phyloP scores from a whole-genome alignment of 2,113 vertebrate genomes.

The Odocoileus virginianus region DNA sequence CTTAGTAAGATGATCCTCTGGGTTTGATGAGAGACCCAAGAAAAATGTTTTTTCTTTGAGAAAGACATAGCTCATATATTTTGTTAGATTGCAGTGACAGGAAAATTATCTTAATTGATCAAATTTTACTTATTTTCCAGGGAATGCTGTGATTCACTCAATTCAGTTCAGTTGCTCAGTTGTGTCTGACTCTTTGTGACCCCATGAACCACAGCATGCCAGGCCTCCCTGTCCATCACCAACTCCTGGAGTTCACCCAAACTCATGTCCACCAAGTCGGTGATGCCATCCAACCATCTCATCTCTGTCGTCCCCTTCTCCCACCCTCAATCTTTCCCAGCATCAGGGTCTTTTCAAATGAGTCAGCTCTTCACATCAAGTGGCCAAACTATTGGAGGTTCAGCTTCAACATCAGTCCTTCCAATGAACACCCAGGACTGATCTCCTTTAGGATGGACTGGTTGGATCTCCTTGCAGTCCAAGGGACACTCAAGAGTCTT shows the following conservation, averaged over 20 bases:
- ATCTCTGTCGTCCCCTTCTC: neutral
- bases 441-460: neutral
- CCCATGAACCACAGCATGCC: neutral
- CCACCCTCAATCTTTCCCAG: neutral
- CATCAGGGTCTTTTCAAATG: neutral
- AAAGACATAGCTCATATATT: neutral
- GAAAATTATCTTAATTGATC: neutral
- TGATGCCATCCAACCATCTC: neutral
- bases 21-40: neutral
- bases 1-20: accelerated
- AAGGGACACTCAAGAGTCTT: neutral
- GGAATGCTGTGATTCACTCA: neutral
- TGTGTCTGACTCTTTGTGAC: accelerated
- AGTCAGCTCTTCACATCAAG: neutral
- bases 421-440: neutral
- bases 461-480: neutral
- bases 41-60: neutral
- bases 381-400: neutral
- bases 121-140: slow-evolving; percentile 1
- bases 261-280: neutral
- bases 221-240: neutral
- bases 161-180: neutral
- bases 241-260: neutral
- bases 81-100: neutral
- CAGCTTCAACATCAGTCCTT: neutral